Percentiles rank a stretch among this genome's conserved stretches.
Evolutionary conservation across 1,140 invertebrate genomes (phyloP).

Genomic region (Drosophila melanogaster): DNA sequence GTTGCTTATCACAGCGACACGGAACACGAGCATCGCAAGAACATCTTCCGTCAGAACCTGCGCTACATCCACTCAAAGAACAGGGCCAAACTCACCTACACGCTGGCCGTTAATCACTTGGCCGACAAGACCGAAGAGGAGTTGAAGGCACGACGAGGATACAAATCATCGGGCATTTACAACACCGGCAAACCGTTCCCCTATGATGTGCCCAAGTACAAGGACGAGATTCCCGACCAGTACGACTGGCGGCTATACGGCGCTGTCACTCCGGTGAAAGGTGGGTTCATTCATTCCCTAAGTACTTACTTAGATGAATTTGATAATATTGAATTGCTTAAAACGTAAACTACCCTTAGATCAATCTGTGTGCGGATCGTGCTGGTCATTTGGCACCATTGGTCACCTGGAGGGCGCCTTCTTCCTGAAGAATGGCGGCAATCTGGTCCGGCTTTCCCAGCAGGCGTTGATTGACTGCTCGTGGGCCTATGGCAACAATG

Average conservation of each 20-base stretch:
- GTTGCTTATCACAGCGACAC: conserved; percentile 88
- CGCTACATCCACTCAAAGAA: conserved; percentile 95
- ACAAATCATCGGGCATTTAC: conserved; percentile 88
- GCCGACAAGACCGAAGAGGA: conserved; percentile 93
- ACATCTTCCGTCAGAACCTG: conserved; percentile 95
- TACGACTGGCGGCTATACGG: conserved; percentile 96
- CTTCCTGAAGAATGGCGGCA: conserved; percentile 92
- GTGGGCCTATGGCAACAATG: conserved; percentile 98
- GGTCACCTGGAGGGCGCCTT: conserved; percentile 96
- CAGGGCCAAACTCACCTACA: conserved; percentile 90
- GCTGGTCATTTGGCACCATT: conserved; percentile 98
- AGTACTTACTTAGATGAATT: not conserved
- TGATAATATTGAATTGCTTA: not conserved
- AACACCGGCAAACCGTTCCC: conserved; percentile 89
- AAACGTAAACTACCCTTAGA: conserved; percentile 80
- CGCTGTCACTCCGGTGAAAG: conserved; percentile 97
- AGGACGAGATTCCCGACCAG: conserved; percentile 87
- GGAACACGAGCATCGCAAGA: conserved; percentile 90
- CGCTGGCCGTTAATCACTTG: conserved; percentile 94
- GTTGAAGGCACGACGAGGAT: conserved; percentile 91
- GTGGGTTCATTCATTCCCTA: conserved; percentile 77
- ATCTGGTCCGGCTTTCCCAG: conserved; percentile 93
- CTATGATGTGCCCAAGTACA: conserved; percentile 85
- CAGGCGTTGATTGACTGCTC: conserved; percentile 97
- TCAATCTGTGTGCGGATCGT: conserved; percentile 98